phyloP scores from a whole-genome alignment of 2,797 vertebrate species.

The Falco concolor region DNA sequence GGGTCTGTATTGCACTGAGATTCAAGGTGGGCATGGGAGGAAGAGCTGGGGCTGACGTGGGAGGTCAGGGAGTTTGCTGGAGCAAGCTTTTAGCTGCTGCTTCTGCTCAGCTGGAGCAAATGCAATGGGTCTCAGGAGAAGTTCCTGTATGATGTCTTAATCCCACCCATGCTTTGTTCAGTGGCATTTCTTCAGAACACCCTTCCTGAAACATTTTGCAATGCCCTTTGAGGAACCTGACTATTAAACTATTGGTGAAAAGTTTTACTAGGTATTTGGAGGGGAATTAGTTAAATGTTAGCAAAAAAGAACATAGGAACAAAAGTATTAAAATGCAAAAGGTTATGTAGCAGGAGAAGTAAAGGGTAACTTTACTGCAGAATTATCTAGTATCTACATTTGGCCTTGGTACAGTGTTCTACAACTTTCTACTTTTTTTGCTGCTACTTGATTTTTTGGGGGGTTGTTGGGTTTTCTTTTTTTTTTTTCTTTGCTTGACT shows the following conservation, averaged over 20 bases:
- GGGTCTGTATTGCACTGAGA: background rate
- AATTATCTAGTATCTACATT: background rate
- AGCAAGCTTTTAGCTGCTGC: background rate
- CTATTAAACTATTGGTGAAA: background rate
- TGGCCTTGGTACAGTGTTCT: background rate
- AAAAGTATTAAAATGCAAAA: background rate
- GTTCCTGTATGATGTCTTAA: background rate
- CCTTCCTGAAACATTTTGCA: background rate
- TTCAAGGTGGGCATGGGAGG: background rate
- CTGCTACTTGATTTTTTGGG: background rate
- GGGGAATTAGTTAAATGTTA: background rate
- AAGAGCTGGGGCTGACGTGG: rapidly evolving
- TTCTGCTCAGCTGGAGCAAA: background rate
- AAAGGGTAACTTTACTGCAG: background rate
- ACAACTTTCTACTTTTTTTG: background rate
- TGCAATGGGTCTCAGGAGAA: background rate
- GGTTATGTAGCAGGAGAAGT: background rate
- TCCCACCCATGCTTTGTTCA: background rate
- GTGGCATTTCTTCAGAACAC: background rate
- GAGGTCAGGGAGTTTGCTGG: background rate
- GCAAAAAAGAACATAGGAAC: background rate
- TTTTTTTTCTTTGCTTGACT: background rate
- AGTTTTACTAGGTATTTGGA: background rate
- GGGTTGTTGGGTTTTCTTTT: background rate
- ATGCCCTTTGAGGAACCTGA: background rate